Percentiles rank a stretch among this genome's conserved stretches.
phyloP scores from a whole-genome alignment of 2,888 invertebrate genomes.

The Candidula unifasciata region DNA sequence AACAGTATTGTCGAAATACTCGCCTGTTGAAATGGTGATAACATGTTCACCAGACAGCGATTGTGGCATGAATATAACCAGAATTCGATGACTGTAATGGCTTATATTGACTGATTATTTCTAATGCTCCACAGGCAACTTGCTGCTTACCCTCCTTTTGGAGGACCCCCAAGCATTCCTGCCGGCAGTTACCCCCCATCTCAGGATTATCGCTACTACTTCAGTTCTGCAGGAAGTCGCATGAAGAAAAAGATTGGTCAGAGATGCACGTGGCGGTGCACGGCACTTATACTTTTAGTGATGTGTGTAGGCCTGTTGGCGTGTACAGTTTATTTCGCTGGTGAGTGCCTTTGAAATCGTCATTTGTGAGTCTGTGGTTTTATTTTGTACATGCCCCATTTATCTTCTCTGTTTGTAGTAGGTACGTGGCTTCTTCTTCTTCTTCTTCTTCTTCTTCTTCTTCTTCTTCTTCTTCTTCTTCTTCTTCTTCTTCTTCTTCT shows the following conservation, averaged over 20 bases:
- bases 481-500: no score
- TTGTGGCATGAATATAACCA: no score
- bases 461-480: no score
- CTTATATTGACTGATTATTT: not conserved
- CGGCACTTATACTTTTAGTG: constrained; percentile 94
- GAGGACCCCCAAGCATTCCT: constrained; percentile 56
- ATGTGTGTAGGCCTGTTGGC: constrained; percentile 92
- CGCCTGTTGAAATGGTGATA: no score
- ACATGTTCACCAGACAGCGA: no score
- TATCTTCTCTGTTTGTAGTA: no score
- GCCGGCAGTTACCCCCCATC: constrained; percentile 62
- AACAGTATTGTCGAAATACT: no score
- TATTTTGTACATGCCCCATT: no score
- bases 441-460: no score
- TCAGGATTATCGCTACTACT: constrained; percentile 73
- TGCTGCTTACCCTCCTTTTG: constrained; percentile 62
- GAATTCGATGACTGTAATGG: not conserved
- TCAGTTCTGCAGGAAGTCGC: constrained; percentile 71
- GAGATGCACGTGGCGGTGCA: constrained; percentile 95
- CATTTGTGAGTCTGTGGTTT: not conserved
- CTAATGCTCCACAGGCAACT: constrained; percentile 57
- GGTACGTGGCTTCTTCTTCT: no score
- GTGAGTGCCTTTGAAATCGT: constrained; percentile 81
- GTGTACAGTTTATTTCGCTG: constrained; percentile 96
- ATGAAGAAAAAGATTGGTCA: constrained; percentile 75